phyloP scores from a whole-genome alignment of 2,888 invertebrate species.

The Pachliopta kotzebuea region DNA sequence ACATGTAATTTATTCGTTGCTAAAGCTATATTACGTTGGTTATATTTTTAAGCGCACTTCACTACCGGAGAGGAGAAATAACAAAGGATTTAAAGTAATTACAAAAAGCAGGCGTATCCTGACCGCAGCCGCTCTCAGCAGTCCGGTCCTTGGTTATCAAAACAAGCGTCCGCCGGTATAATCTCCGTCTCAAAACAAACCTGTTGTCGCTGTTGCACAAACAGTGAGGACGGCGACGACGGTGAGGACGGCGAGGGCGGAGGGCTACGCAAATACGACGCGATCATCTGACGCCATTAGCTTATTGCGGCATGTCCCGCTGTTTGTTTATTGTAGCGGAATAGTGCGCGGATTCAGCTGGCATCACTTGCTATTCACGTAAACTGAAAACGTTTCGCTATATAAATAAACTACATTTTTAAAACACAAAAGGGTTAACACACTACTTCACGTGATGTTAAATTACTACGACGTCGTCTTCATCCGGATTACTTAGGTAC shows the following conservation, averaged over 20 bases:
- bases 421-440: too few species aligned
- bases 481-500: too few species aligned
- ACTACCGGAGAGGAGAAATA: background rate
- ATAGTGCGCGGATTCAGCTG: constrained; percentile 2
- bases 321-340: constrained; percentile 30
- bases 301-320: constrained; percentile 47
- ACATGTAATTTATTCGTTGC: too few species aligned
- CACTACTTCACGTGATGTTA: too few species aligned
- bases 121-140: background rate
- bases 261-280: constrained; percentile 58
- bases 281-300: constrained; percentile 57
- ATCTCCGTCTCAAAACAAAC: constrained; percentile 23
- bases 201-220: constrained; percentile 21
- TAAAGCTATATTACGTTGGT: background rate
- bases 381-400: too few species aligned
- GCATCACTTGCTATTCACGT: too few species aligned
- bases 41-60: background rate
- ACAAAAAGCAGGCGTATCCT: background rate
- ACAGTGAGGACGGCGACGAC: constrained; percentile 31
- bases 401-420: too few species aligned
- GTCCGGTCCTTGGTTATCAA: constrained; percentile 18
- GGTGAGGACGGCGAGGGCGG: constrained; percentile 34
- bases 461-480: too few species aligned
- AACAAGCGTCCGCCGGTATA: constrained; percentile 16
- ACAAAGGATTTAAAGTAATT: background rate